Evolutionary conservation across 2,113 vertebrate species (phyloP), one percentile per base, ranked within the genome.

Genomic region (Bombycilla garrulus): DNA sequence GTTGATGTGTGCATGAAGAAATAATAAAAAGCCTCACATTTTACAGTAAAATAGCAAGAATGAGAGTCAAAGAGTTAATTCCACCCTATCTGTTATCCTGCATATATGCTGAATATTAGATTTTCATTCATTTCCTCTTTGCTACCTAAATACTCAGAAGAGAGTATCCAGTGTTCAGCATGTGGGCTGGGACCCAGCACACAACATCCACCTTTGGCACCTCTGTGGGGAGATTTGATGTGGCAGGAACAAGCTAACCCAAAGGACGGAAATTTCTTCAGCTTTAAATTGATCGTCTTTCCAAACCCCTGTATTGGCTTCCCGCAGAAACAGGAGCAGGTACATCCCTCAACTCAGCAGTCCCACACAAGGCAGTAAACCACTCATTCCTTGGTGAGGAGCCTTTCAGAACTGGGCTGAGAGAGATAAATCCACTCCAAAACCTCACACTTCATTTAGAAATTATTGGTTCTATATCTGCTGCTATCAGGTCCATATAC

Each of bases 11-110:
- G 26, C 69, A 76, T 84, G 94, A 96, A 91, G 64, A 92, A 93
- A 86, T 33, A 67, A 72, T 80, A 73, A 84, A 94, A 96, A 95
- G 23, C 64, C 69, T 90, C 31, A 47, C 5, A 40, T 69, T 83
- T 92, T 81, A 36, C 80, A 94, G 35, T 62, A 88, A 91, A 94
- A 94, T 7, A 85, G 44, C 22, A 85, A 95, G 74, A 94, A 86
- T 12, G 5, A 67, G 5, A 25, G 69, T 25, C 38, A 86, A 93
- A 93, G 28, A 47, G 51, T 74, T 86, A 87, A 83, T 90, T 94
- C 50, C 70, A 28, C 40, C 31, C 44, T 93, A 91, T 76, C 71
- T 58, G 69, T 79, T 86, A 53, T 33, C 40, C 58, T 81, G 64
- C 58, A 79, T 76, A 21, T 20, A 64, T 70, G 85, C 26, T 3